Conservation (phyloP, 1,140 invertebrate species). For the Palaemon carinicauda region DNA sequence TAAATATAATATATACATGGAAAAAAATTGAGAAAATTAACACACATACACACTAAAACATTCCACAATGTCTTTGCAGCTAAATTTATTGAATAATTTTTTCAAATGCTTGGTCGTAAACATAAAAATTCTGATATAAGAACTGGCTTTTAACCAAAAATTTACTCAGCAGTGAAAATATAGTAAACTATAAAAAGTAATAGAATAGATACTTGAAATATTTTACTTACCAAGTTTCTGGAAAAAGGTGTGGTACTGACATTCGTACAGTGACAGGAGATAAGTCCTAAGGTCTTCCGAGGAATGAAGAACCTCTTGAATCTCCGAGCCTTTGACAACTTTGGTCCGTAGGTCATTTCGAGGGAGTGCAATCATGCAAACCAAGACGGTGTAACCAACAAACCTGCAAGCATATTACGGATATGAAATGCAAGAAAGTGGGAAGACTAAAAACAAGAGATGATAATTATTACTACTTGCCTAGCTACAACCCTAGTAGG, state of each 20-base stretch:
- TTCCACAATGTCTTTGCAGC: no score
- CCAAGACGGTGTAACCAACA: constrained; percentile 89
- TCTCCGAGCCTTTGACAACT: constrained; percentile 93
- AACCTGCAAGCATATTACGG: constrained; percentile 68
- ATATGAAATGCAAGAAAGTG: neutral
- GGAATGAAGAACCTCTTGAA: constrained; percentile 91
- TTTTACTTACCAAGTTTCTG: constrained; percentile 77
- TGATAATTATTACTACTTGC: no score
- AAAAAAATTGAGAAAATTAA: no score
- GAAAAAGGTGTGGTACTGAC: constrained; percentile 97
- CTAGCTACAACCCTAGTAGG: no score
- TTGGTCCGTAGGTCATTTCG: constrained; percentile 85
- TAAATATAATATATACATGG: no score
- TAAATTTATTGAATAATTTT: no score
- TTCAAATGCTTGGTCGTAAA: no score
- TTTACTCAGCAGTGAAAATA: no score
- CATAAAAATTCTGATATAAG: no score
- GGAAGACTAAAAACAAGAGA: neutral
- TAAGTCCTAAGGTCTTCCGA: constrained; percentile 88
- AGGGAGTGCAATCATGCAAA: constrained; percentile 85
- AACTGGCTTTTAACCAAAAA: no score
- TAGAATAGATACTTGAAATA: constrained; percentile 64
- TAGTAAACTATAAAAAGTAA: neutral
- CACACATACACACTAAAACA: no score
- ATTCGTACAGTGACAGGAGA: constrained; percentile 95